A percentile compares a stretch with the other conserved stretches of the same genome.
phyloP scores from a whole-genome alignment of 1,140 invertebrate genomes.

The Macrosteles quadrilineatus region DNA sequence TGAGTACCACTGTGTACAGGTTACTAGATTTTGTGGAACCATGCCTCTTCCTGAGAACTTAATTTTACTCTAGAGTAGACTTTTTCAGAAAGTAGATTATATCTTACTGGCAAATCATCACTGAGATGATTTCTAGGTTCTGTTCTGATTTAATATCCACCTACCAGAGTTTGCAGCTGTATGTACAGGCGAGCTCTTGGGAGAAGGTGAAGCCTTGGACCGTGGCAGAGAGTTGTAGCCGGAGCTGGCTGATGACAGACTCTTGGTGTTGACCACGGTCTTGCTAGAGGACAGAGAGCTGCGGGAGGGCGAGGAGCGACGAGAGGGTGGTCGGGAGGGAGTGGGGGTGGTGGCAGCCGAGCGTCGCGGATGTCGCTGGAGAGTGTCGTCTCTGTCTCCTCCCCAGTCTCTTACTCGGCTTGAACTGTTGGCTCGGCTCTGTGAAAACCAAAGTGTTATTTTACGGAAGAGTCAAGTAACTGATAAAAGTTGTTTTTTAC shows the following conservation, averaged over 20 bases:
- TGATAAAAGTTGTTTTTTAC: too few species aligned
- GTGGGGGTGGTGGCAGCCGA: conserved; percentile 27
- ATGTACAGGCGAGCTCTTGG: conserved; percentile 33
- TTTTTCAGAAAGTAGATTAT: too few species aligned
- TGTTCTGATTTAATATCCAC: too few species aligned
- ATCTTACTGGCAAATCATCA: too few species aligned
- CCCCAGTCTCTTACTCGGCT: background rate
- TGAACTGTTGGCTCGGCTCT: conserved; percentile 25
- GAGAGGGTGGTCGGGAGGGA: conserved; percentile 27
- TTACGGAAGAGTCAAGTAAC: too few species aligned
- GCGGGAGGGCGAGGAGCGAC: conserved; percentile 33
- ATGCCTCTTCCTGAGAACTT: too few species aligned
- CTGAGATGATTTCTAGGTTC: too few species aligned
- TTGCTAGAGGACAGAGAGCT: conserved; percentile 37
- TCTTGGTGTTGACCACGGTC: conserved; percentile 33
- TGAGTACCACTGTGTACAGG: too few species aligned
- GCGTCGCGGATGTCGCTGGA: conserved; percentile 24
- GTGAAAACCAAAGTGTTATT: background rate
- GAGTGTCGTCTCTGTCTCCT: conserved; percentile 4
- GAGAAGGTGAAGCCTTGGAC: conserved; percentile 29
- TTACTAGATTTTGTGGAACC: too few species aligned
- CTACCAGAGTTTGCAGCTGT: conserved; percentile 45
- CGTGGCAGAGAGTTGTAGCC: conserved; percentile 46
- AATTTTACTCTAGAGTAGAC: too few species aligned
- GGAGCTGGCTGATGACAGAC: conserved; percentile 39